phyloP scores from a whole-genome alignment of 2,113 vertebrate genomes.

The Crotophaga sulcirostris region DNA sequence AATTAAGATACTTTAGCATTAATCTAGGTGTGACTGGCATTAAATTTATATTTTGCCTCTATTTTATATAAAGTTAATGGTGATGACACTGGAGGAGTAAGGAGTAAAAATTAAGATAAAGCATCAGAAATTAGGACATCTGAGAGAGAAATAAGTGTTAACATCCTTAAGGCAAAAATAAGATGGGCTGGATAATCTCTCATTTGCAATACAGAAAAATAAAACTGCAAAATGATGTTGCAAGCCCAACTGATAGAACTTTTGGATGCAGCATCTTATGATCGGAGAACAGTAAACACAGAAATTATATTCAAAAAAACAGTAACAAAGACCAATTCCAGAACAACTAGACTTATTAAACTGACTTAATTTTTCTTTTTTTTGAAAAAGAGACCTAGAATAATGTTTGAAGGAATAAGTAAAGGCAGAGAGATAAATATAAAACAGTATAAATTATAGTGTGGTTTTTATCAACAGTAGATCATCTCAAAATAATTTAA shows the following conservation, averaged over 20 bases:
- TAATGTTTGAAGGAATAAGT: background rate
- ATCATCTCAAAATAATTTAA: background rate
- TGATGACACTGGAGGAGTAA: background rate
- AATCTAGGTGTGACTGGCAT: background rate
- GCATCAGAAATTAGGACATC: background rate
- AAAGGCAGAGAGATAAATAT: background rate
- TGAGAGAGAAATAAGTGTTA: conserved; percentile 9
- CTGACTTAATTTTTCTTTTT: background rate
- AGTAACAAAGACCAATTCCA: background rate
- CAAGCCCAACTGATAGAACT: background rate
- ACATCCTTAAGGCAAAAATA: conserved; percentile 17
- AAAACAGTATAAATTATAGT: background rate
- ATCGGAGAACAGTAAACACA: background rate
- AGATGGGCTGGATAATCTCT: background rate
- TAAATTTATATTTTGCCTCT: background rate
- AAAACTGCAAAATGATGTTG: background rate
- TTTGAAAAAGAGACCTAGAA: background rate
- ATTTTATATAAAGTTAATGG: background rate
- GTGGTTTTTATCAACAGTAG: background rate
- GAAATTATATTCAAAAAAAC: background rate
- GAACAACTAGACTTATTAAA: background rate
- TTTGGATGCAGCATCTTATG: background rate
- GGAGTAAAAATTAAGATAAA: background rate
- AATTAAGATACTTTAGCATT: background rate
- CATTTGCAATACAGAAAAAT: background rate